Conservation (phyloP, 2,888 invertebrate species). For the Charanyca ferruginea region DNA sequence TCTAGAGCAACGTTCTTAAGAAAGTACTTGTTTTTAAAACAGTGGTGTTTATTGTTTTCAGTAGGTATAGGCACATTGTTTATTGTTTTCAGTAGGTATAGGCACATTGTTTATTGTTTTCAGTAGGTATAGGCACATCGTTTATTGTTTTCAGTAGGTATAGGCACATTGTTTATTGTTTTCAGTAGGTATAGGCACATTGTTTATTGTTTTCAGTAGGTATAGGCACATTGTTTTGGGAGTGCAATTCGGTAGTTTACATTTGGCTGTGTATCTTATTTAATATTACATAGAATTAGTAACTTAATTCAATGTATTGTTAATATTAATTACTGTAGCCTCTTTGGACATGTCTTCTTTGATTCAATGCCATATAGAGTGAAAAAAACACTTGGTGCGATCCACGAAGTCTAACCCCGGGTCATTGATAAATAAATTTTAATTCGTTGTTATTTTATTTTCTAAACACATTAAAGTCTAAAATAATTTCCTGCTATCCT, state of each 20-base stretch:
- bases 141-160: constrained; percentile 21
- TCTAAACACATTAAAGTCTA: too few relatives aligned
- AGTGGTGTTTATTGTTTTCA: constrained; percentile 27
- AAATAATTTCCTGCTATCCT: too few relatives aligned
- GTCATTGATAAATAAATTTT: too few relatives aligned
- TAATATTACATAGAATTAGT: constrained; percentile 24
- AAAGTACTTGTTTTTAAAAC: constrained; percentile 28
- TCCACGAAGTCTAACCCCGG: too few relatives aligned
- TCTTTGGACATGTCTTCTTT: constrained; percentile 6
- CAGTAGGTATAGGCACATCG: not conserved
- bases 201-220: not conserved
- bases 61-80: constrained; percentile 8
- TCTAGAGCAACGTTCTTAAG: constrained; percentile 25
- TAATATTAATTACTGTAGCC: too few relatives aligned
- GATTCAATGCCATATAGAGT: not conserved
- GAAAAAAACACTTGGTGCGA: too few relatives aligned
- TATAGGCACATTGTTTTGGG: constrained; percentile 9
- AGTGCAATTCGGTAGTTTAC: constrained; percentile 29
- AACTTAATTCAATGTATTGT: constrained; percentile 3
- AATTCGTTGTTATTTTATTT: too few relatives aligned
- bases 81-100: constrained; percentile 16
- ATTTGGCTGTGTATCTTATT: constrained; percentile 34
- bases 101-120: constrained; percentile 31
- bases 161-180: constrained; percentile 30
- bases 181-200: not conserved